Base-by-base conservation (phyloP, 1,140 invertebrate species). In the Apis laboriosa region DNA sequence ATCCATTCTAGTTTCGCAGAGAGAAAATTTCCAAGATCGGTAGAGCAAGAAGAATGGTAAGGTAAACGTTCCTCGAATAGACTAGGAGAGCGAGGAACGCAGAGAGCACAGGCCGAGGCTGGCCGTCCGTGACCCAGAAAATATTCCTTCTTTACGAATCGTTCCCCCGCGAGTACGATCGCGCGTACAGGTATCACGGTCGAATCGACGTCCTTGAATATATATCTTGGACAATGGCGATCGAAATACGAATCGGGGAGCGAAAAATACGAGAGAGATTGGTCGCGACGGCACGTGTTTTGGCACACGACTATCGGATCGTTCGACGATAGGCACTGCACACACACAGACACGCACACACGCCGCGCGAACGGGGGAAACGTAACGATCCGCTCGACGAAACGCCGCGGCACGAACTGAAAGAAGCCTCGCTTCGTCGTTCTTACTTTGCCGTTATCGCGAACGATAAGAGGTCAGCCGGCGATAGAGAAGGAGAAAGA, bases 41-140 rank as follows among this genome's bases (percentile, higher is more conserved):
- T 19, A 12, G 24, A 56, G 61, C 67, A 73, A 73, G 58, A 70
- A n/a, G 67, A 53, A 70, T 24, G 21, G 75, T 43, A 43, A 78
- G 56, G 19, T 49, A 24, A 56, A 43, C 58, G 72, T 70, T 71
- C 34, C 53, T 66, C 49, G 64, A 64, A 68, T 60, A 21, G 75
- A 58, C 21, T 15, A 73, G 24, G 15, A 72, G 2, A n/a, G 13
- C 67, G 43, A n/a, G 21, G 19, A 67, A 68, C 66, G 21, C 19
- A 68, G 43, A 68, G 66, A 43, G 12, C 66, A 68, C 28, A 55
- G 49, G 15, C 7, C 21, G 68, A 64, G n/a, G 28, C 55, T 21
- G 24, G 55, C 8, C 66, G 84, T 86, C 76, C 84, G 73, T 84
- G 85, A 87, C 85, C 74, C 86, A 76, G 82, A 88, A 84, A 55